A percentile compares a stretch with the other conserved stretches of the same genome.
phyloP scores from a whole-genome alignment of 2,888 invertebrate species.

The Antheraea assamensis region DNA sequence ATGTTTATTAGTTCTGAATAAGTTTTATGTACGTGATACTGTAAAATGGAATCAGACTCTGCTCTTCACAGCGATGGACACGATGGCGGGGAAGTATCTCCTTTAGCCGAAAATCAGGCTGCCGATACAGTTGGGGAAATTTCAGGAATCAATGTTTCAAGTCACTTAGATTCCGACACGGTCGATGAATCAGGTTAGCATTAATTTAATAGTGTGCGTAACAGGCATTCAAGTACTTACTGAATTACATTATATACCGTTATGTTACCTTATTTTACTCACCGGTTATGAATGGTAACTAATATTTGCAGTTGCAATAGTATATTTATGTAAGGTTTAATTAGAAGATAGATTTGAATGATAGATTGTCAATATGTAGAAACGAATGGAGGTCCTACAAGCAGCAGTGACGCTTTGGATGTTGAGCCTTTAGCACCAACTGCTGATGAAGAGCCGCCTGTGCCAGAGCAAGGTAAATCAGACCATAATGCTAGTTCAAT shows the following conservation, averaged over 20 bases:
- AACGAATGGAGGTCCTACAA: constrained; percentile 68
- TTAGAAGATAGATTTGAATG: constrained; percentile 19
- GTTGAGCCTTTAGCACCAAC: constrained; percentile 51
- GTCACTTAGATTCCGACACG: constrained; percentile 57
- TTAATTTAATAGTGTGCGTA: constrained; percentile 22
- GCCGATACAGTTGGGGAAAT: constrained; percentile 60
- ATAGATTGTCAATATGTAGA: constrained; percentile 43
- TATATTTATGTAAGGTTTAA: not conserved
- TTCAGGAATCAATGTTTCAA: constrained; percentile 64
- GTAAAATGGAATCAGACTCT: constrained; percentile 71
- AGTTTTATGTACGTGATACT: constrained; percentile 31
- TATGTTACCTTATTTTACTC: constrained; percentile 8
- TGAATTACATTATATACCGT: constrained; percentile 12
- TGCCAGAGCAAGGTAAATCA: constrained; percentile 56
- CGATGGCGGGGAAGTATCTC: constrained; percentile 79
- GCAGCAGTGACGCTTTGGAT: constrained; percentile 72
- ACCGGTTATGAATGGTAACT: not conserved
- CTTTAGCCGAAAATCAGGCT: constrained; percentile 65
- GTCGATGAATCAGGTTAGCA: constrained; percentile 59
- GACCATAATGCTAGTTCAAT: constrained; percentile 7
- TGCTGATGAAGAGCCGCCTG: constrained; percentile 54
- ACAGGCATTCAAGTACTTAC: not conserved
- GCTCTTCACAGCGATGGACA: constrained; percentile 63
- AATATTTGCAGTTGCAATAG: constrained; percentile 1
- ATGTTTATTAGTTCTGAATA: constrained; percentile 51